Evolutionary conservation across 2,888 invertebrate species (phyloP).

Genomic region (Odiellus spinosus): DNA sequence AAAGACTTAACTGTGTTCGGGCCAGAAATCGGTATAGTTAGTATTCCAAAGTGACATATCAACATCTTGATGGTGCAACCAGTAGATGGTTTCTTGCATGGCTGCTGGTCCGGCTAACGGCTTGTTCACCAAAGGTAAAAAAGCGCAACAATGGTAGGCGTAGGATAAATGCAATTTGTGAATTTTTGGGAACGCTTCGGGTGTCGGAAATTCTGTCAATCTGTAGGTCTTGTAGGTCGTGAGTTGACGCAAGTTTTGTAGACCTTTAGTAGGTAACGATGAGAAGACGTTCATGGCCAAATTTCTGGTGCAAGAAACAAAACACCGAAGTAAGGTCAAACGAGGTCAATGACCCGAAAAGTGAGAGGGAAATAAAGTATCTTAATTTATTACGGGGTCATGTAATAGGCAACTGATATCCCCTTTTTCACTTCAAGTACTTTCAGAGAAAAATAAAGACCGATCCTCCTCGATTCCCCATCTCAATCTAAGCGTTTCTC

Average conservation of each 20-base stretch:
- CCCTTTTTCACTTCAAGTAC: no score
- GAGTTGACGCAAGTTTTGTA: conserved; percentile 60
- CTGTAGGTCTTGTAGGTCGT: conserved; percentile 85
- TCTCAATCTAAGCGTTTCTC: no score
- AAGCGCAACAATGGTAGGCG: conserved; percentile 92
- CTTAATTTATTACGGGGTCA: no score
- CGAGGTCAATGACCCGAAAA: no score
- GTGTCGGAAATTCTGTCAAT: conserved; percentile 68
- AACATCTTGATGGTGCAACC: conserved; percentile 17
- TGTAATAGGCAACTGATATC: no score
- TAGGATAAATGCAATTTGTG: conserved; percentile 73
- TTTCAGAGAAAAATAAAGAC: no score
- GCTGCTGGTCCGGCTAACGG: conserved; percentile 9
- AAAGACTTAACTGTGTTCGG: conserved; percentile 25
- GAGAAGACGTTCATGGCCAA: conserved; percentile 78
- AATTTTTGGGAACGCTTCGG: conserved; percentile 69
- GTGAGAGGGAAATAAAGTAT: no score
- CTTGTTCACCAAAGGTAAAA: conserved; percentile 38
- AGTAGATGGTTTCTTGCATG: conserved; percentile 18
- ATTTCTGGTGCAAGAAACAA: no score
- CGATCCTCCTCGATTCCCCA: no score
- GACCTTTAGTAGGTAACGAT: conserved; percentile 59
- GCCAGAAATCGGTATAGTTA: conserved; percentile 60
- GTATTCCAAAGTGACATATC: conserved; percentile 17
- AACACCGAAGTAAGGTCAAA: conserved; percentile 11